Evolutionary conservation across 1,140 invertebrate genomes (phyloP).

Genomic region (Diorhabda elongata): DNA sequence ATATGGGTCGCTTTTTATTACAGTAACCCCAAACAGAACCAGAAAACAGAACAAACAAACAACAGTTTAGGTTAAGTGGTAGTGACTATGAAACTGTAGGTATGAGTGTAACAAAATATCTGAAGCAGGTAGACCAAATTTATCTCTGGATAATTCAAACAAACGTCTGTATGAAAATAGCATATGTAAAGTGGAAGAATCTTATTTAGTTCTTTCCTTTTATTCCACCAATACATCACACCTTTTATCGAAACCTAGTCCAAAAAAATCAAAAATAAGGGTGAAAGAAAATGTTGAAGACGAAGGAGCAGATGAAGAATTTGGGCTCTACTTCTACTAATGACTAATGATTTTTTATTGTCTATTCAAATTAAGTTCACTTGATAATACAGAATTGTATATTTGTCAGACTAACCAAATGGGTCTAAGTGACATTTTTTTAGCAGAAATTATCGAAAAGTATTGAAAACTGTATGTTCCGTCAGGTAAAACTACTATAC

Average conservation of each 20-base stretch:
- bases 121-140: slow-evolving; percentile 12
- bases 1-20: not conserved
- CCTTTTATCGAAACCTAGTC: not conserved
- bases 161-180: not conserved
- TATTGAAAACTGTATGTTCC: too few relatives aligned
- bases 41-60: slow-evolving; percentile 10
- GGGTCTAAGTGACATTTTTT: too few relatives aligned
- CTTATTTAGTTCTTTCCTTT: slow-evolving; percentile 6
- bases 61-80: slow-evolving; percentile 5
- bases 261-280: not conserved
- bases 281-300: slow-evolving; percentile 7
- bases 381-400: not conserved
- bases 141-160: slow-evolving; percentile 12
- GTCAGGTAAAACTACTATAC: too few relatives aligned
- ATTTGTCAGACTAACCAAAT: not conserved
- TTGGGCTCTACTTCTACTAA: slow-evolving; percentile 6
- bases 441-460: too few relatives aligned
- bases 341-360: slow-evolving; percentile 1
- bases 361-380: slow-evolving; percentile 5
- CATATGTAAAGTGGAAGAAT: slow-evolving; percentile 11
- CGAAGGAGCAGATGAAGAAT: not conserved
- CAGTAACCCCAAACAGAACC: slow-evolving; percentile 4
- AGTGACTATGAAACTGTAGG: not conserved
- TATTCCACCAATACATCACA: not conserved
- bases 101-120: slow-evolving; percentile 18